These are phyloP conservation scores for Sinosuthora webbiana DNA, from an alignment of 2,113 vertebrate genomes.

Conservation along the genomic window DNA sequence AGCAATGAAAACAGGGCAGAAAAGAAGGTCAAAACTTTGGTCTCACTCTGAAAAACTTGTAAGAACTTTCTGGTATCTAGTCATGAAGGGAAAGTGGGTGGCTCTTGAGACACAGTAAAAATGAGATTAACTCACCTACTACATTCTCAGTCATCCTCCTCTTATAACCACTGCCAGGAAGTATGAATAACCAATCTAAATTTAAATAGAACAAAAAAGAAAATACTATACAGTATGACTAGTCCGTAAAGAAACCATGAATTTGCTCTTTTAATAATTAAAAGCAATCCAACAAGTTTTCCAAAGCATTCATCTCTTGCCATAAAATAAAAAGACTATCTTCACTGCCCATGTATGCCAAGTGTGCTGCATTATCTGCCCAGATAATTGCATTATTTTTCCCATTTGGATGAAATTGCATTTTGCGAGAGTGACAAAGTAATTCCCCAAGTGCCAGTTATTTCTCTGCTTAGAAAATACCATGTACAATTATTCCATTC, in stretches of 20 bases:
- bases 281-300: not conserved
- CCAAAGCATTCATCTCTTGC: not conserved
- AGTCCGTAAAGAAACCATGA: not conserved
- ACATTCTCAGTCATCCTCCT: conserved; percentile 11
- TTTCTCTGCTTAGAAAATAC: conserved; percentile 21
- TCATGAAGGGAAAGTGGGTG: conserved; percentile 41
- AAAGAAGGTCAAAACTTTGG: not conserved
- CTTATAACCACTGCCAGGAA: conserved; percentile 37
- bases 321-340: not conserved
- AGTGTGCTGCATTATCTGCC: not conserved
- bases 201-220: conserved; percentile 44
- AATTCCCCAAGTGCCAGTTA: not conserved
- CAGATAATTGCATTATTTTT: conserved; percentile 36
- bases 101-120: conserved; percentile 40
- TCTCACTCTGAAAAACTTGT: not conserved
- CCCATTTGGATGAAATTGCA: conserved; percentile 5
- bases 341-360: not conserved
- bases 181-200: conserved; percentile 21
- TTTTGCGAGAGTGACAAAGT: conserved; percentile 43
- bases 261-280: conserved; percentile 24
- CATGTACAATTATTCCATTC: not conserved
- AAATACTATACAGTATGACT: conserved; percentile 1
- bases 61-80: not conserved
- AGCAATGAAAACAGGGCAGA: not conserved
- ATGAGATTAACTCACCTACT: conserved; percentile 33